A percentile compares a stretch with the other conserved stretches of the same genome.
Conservation (phyloP, 2,797 vertebrate genomes). For the Sebastolobus altivelis region DNA sequence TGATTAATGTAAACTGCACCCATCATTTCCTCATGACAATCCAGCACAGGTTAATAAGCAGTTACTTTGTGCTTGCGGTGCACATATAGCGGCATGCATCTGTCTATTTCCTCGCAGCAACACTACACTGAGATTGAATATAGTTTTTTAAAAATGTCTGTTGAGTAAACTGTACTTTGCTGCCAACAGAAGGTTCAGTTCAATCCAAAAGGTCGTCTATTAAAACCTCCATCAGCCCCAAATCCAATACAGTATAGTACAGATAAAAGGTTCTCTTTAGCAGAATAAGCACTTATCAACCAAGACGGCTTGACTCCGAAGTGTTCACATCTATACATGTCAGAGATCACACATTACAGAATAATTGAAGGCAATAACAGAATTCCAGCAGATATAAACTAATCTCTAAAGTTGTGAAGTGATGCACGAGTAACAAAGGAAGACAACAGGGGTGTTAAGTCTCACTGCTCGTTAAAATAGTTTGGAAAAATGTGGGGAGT, state of each 20-base stretch:
- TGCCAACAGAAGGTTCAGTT: not conserved
- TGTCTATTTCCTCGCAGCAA: not conserved
- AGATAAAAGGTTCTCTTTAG: not conserved
- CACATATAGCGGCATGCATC: not conserved
- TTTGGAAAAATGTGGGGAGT: conserved; percentile 1
- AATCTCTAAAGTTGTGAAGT: conserved; percentile 4
- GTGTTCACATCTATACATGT: conserved; percentile 15
- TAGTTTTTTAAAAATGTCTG: not conserved
- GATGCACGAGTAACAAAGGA: conserved; percentile 16
- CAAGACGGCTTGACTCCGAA: not conserved
- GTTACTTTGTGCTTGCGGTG: not conserved
- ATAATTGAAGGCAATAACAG: conserved; percentile 20
- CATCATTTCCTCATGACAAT: conserved; percentile 17
- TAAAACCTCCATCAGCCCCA: not conserved
- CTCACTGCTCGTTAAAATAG: conserved; percentile 22
- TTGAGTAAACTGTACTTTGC: not conserved
- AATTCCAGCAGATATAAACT: conserved; percentile 17
- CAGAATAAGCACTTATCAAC: conserved; percentile 9
- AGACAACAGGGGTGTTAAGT: conserved; percentile 8
- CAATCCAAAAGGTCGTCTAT: not conserved
- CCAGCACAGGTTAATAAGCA: not conserved
- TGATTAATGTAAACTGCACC: not conserved
- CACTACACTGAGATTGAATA: not conserved
- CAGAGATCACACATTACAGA: conserved; percentile 20
- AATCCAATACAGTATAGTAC: not conserved